Conservation (phyloP, 2,888 invertebrate species). For the Phrixothrix hirtus region DNA sequence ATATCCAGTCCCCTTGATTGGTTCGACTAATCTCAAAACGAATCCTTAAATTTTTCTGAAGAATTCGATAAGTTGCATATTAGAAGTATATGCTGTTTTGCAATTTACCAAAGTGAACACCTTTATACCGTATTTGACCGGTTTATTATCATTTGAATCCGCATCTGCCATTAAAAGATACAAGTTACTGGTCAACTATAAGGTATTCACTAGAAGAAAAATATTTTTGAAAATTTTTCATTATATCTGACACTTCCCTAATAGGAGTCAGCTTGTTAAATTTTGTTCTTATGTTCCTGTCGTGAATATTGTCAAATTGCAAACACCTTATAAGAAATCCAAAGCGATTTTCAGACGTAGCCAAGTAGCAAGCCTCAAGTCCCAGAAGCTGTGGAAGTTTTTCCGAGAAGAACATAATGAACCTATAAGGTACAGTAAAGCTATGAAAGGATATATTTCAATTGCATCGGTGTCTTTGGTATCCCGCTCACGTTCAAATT, state of each 20-base stretch:
- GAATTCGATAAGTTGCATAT: not conserved
- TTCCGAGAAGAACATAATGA: too few species aligned
- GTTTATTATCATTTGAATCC: not conserved
- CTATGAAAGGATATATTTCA: too few species aligned
- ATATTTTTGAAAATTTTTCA: not conserved
- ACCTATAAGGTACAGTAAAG: too few species aligned
- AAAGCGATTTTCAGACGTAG: too few species aligned
- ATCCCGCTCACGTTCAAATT: too few species aligned
- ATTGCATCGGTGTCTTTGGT: too few species aligned
- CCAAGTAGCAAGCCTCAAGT: too few species aligned
- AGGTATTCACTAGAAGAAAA: not conserved
- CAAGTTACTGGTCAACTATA: not conserved
- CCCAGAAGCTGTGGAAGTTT: too few species aligned
- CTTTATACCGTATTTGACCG: not conserved
- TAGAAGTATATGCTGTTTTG: too few species aligned
- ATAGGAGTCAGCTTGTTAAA: not conserved
- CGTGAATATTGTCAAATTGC: too few species aligned
- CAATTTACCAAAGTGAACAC: not conserved
- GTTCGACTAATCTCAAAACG: not conserved
- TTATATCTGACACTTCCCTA: not conserved
- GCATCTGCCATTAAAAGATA: not conserved
- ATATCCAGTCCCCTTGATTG: too few species aligned
- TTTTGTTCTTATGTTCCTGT: not conserved
- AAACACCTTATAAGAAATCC: too few species aligned
- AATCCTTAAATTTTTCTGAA: not conserved